Percentiles rank a stretch among this genome's conserved stretches.
Evolutionary conservation across 2,797 vertebrate genomes (phyloP).

Genomic region (Telmatherina bonti): DNA sequence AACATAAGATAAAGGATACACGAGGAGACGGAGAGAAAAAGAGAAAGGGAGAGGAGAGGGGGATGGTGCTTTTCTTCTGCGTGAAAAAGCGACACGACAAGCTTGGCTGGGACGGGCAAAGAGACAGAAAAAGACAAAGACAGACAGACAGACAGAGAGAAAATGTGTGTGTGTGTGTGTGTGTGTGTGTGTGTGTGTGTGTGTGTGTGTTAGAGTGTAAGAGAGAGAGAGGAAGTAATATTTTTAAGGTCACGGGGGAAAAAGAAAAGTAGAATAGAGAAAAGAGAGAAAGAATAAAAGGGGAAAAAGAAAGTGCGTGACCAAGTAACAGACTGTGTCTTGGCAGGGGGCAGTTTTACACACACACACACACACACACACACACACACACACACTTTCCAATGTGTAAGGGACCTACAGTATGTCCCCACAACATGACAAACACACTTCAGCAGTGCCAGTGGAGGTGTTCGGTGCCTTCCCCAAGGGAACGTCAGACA

Average conservation of each 20-base stretch:
- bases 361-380: constrained; percentile 17
- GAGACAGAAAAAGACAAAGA: not conserved
- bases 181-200: no score
- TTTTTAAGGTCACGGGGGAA: not conserved
- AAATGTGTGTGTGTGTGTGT: no score
- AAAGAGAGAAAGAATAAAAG: not conserved
- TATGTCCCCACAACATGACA: not conserved
- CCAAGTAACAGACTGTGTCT: constrained; percentile 40
- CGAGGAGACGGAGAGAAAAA: not conserved
- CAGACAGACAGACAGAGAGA: not conserved
- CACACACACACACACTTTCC: constrained; percentile 16
- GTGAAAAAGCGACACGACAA: constrained; percentile 24
- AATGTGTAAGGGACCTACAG: not conserved
- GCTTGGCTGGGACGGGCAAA: constrained; percentile 1
- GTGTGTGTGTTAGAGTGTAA: no score
- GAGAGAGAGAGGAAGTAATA: not conserved
- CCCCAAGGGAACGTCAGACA: constrained; percentile 8
- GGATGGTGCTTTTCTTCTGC: constrained; percentile 21
- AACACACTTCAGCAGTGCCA: constrained; percentile 3
- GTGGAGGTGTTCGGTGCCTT: constrained; percentile 10
- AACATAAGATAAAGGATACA: constrained; percentile 46
- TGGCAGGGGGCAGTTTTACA: constrained; percentile 18
- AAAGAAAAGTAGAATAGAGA: not conserved
- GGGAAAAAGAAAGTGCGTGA: not conserved
- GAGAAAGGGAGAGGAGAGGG: constrained; percentile 6